Base-by-base conservation (phyloP, 1,140 invertebrate genomes). In the Atta cephalotes region DNA sequence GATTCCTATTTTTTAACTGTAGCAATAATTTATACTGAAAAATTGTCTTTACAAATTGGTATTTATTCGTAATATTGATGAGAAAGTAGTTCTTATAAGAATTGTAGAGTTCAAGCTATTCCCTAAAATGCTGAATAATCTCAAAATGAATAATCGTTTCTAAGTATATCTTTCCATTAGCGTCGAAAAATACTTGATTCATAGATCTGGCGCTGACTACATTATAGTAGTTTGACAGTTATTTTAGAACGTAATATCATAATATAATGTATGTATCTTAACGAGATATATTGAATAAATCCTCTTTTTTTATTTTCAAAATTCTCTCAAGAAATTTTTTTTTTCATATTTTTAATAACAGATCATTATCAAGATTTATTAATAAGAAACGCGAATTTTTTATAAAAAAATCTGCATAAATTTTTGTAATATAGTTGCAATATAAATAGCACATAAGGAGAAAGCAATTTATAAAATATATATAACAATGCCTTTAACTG, bases 201-300 rank as follows among this genome's bases (percentile, higher is more conserved):
- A 51, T 66, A 35, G 45, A 28, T 68, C 63, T 39, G 77, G 25
- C 76, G 76, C 62, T 62, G n/a, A 53, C 16, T 78, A 78, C 76
- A 74, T 74, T 74, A 60, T 10, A 62, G 21, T 28, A 25, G 21
- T 68, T 80, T 65, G 58, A 31, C 7, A 80, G 35, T 45, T 16
- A 78, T 45, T 80, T 7, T 4, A 7, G 68, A 14, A 10, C 21
- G 4, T 76, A 56, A 21, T 21, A 12, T 10, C 3, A 28, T 72
- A 45, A 72, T 53, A 6, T 25, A 25, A 25, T 28, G 18, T 72
- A 25, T 16, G 3, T 51, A 14, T 51, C 39, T 45, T 45, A 12
- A 45, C 9, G 10, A 45, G 39, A 10, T 53, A 1, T 45, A 53
- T 4, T 10, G 49, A 77, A 78, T 63, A 9, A 28, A 14, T 49